Evolutionary conservation across 1,140 invertebrate species (phyloP).

Genomic region (Papilio machaon): DNA sequence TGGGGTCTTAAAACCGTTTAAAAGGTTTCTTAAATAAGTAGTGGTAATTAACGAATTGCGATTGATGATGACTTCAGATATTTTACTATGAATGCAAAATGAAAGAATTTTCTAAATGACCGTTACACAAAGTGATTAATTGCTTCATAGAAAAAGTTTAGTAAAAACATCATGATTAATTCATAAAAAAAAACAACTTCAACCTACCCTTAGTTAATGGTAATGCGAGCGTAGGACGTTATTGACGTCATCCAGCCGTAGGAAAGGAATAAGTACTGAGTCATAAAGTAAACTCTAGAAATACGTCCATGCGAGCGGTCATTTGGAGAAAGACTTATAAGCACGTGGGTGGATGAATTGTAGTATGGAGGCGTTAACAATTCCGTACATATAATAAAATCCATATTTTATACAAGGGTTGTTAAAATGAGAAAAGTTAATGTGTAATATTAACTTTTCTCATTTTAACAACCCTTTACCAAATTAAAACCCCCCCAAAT

Average conservation of each 20-base stretch:
- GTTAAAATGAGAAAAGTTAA: not conserved
- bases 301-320: not conserved
- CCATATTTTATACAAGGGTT: not conserved
- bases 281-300: conserved; percentile 6
- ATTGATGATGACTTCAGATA: too few relatives aligned
- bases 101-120: not conserved
- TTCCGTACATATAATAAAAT: not conserved
- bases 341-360: not conserved
- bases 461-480: not conserved
- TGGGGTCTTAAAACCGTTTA: too few relatives aligned
- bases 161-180: not conserved
- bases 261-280: not conserved
- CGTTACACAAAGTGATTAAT: not conserved
- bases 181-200: not conserved
- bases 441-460: not conserved
- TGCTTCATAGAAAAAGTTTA: not conserved
- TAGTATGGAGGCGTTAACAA: conserved; percentile 15
- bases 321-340: conserved; percentile 8
- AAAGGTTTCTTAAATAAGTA: too few relatives aligned
- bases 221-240: conserved; percentile 2
- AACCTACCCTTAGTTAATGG: conserved; percentile 3
- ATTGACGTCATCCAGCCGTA: not conserved
- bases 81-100: not conserved
- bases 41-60: too few relatives aligned
- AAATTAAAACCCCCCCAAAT: too few relatives aligned